Evolutionary conservation across 1,140 invertebrate genomes (phyloP), one percentile per base, ranked within the genome.

Genomic region (Stenopsyche tienmushanensis): DNA sequence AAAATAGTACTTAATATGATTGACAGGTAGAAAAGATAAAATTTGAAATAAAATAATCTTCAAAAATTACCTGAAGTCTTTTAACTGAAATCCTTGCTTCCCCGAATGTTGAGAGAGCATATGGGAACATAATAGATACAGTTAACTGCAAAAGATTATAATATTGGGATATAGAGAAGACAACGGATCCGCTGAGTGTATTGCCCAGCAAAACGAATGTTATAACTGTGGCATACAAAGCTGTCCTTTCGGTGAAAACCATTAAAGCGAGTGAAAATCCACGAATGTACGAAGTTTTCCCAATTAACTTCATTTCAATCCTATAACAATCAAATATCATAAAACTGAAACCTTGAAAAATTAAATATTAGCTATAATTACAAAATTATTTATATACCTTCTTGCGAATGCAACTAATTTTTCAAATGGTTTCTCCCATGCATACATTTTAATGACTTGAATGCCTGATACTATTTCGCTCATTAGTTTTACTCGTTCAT

Each of bases 371-470:
- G 24, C 17, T 10, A 29, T 15, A 45, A 65, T 62, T 23, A n/a
- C 0, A 54, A 39, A 39, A 39, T 39, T n/a, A 39, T 39, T n/a
- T 8, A n/a, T 9, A 25, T 75, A 84, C 83, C 77, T 83, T 76
- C 87, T 76, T 3, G 83, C 79, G 23, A 81, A 67, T 49, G 84
- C 80, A 1, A 91, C 86, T 1, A 90, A 73, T 68, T 84, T 82
- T 57, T 86, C 83, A 72, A 92, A 92, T 3, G 89, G 87, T 70
- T 86, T 87, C 71, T 92, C 90, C 90, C 90, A 92, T 1, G 88
- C 85, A 71, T 92, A 92, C 90, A 93, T 93, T 83, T 94, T 95
- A 57, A 89, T 88, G 0, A 94, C 88, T 77, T 92, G 85, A 42
- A 89, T 86, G 0, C 87, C 87, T 45, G 80, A 80, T 1, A 93